Evolutionary conservation across 1,140 invertebrate genomes (phyloP), one percentile per base, ranked within the genome.

Genomic region (Hestina assimilis): DNA sequence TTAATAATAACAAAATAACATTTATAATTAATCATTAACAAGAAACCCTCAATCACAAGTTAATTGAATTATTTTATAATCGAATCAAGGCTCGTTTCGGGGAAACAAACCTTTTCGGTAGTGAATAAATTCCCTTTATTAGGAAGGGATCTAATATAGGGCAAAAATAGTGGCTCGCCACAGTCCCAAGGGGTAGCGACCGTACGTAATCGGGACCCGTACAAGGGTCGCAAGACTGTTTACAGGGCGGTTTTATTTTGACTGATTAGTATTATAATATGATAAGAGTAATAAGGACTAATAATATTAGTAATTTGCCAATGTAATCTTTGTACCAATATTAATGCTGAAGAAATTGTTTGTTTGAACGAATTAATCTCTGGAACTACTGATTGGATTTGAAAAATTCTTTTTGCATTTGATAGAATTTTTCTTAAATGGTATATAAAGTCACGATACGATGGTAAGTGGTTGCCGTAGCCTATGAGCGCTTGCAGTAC

Each of bases 61-160:
- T 38, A 45, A 45, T 45, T 45, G 4, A 45, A 45, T 26, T 24
- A 45, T 45, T 45, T 45, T 26, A 45, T 46, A 31, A 46, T 46
- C 43, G 19, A 38, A 38, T 38, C 15, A 19, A 38, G 15, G 6
- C 33, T 7, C 33, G 19, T 38, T 38, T 38, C 33, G 33, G 15
- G 26, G 11, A 46, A 46, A 46, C 28, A 46, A 45, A 28, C 24
- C 42, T 19, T 29, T 29, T 11, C 15, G 26, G 26, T 33, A 43
- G 33, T 54, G 28, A 31, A 55, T 55, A 46, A 55, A 55, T 40
- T 45, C 42, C 11, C 40, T 55, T 55, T 55, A 46, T 55, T 55
- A 46, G 46, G 33, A 38, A n/a, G n/a, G 52, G 52, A 26, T 46
- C 31, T 54, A 55, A 46, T 55, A 55, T 24, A 19, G 52, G 31